A percentile compares a stretch with the other conserved stretches of the same genome.
Conservation (phyloP, 2,113 vertebrate genomes). For the Suricata suricatta region DNA sequence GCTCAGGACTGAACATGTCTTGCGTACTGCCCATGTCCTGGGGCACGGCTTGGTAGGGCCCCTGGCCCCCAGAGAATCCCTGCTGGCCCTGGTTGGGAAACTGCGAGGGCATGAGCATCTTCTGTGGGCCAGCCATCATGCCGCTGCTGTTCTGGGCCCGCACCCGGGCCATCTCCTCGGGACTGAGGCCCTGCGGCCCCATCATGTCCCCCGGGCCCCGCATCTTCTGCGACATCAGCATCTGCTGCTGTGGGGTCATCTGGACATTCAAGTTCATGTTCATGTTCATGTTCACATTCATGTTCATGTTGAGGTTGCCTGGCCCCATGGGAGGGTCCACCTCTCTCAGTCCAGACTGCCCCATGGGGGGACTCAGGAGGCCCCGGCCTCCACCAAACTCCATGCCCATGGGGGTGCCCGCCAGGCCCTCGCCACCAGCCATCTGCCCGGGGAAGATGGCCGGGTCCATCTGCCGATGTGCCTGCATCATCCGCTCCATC, state of each 20-base stretch:
- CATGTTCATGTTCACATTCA: conserved; percentile 92
- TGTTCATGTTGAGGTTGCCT: conserved; percentile 90
- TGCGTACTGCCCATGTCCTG: conserved; percentile 87
- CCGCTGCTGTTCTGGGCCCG: conserved; percentile 90
- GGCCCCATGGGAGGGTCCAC: conserved; percentile 90
- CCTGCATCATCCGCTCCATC: conserved; percentile 91
- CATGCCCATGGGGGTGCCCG: conserved; percentile 85
- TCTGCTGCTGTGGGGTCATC: conserved; percentile 92
- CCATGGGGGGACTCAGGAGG: conserved; percentile 92
- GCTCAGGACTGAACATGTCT: conserved; percentile 92
- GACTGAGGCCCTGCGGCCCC: conserved; percentile 87
- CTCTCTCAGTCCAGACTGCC: conserved; percentile 90
- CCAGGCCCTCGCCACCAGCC: conserved; percentile 81
- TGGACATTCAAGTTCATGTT: conserved; percentile 93
- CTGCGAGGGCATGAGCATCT: conserved; percentile 90
- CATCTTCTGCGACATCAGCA: conserved; percentile 94
- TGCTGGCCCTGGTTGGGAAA: conserved; percentile 89
- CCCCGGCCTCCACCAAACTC: conserved; percentile 92
- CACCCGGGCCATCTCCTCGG: conserved; percentile 90
- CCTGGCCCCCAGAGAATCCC: conserved; percentile 88
- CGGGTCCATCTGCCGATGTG: conserved; percentile 88
- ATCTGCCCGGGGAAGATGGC: conserved; percentile 87
- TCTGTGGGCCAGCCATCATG: conserved; percentile 85
- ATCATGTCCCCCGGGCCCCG: conserved; percentile 86
- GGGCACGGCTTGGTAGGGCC: conserved; percentile 86